Percentiles rank a stretch among this genome's conserved stretches.
phyloP scores from a whole-genome alignment of 2,797 vertebrate species.

The Karalla daura region DNA sequence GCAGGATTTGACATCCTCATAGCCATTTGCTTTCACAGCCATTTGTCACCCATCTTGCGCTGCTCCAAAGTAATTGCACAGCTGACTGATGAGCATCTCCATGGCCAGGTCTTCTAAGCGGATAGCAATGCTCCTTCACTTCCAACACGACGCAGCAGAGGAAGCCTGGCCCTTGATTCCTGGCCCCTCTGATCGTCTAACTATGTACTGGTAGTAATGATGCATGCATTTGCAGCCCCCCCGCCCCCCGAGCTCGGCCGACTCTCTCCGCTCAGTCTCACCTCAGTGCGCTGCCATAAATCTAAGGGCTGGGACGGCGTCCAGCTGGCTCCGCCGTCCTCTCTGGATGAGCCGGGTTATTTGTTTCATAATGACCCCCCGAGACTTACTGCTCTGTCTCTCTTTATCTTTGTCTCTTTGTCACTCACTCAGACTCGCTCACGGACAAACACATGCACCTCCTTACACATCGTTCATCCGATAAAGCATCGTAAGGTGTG shows the following conservation, averaged over 20 bases:
- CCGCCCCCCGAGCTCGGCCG: conserved; percentile 12
- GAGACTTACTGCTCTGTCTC: conserved; percentile 30
- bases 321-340: conserved; percentile 44
- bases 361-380: conserved; percentile 42
- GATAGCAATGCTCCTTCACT: no score
- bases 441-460: conserved; percentile 1
- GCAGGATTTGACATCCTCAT: no score
- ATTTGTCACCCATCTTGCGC: no score
- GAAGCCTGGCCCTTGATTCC: no score
- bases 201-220: neutral
- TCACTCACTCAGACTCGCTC: conserved; percentile 21
- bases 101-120: no score
- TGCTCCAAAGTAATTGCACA: no score
- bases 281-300: conserved; percentile 42
- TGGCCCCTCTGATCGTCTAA: no score
- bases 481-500: neutral
- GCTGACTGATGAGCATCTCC: no score
- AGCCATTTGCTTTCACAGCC: no score
- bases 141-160: no score
- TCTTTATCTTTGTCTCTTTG: conserved; percentile 27
- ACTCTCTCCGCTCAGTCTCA: conserved; percentile 32
- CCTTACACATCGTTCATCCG: neutral
- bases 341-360: conserved; percentile 17
- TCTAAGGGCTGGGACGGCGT: conserved; percentile 43
- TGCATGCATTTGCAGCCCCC: conserved; percentile 17